Evolutionary conservation across 2,888 invertebrate species (phyloP).

Genomic region (Phalera bucephala): DNA sequence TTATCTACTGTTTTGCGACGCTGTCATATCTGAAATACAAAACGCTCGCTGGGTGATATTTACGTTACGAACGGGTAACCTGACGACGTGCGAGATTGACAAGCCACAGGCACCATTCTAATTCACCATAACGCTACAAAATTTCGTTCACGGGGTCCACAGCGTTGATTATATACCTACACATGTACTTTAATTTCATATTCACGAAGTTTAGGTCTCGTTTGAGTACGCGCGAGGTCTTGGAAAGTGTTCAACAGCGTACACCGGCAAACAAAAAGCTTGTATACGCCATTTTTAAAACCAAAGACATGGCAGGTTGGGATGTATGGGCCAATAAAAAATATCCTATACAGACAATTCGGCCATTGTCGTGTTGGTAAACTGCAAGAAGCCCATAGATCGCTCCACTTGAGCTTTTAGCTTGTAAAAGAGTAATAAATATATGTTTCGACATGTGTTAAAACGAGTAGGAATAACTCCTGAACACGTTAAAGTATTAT

Average conservation of each 20-base stretch:
- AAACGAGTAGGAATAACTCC: constrained; percentile 69
- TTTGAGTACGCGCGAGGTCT: constrained; percentile 65
- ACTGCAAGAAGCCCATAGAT: constrained; percentile 82
- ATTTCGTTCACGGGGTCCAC: constrained; percentile 76
- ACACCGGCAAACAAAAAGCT: constrained; percentile 85
- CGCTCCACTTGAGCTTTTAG: constrained; percentile 77
- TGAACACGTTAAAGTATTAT: no score
- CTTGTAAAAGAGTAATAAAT: constrained; percentile 80
- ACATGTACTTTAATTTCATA: constrained; percentile 82
- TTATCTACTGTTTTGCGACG: constrained; percentile 81
- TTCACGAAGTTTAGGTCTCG: constrained; percentile 75
- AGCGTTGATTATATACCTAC: constrained; percentile 78
- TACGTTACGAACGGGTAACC: constrained; percentile 79
- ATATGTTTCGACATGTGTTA: constrained; percentile 75
- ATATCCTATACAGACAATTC: constrained; percentile 79
- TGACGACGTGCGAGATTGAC: constrained; percentile 81
- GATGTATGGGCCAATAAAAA: constrained; percentile 81
- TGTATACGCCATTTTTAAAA: constrained; percentile 85
- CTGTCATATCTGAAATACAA: constrained; percentile 81
- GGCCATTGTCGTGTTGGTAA: constrained; percentile 84
- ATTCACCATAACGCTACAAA: constrained; percentile 81
- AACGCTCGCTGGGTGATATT: constrained; percentile 77
- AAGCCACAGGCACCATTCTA: constrained; percentile 82
- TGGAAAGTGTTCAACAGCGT: constrained; percentile 77
- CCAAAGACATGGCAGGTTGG: constrained; percentile 83